Evolutionary conservation across 2,113 vertebrate genomes (phyloP), one percentile per base, ranked within the genome.

Genomic region (Lipotes vexillifer): DNA sequence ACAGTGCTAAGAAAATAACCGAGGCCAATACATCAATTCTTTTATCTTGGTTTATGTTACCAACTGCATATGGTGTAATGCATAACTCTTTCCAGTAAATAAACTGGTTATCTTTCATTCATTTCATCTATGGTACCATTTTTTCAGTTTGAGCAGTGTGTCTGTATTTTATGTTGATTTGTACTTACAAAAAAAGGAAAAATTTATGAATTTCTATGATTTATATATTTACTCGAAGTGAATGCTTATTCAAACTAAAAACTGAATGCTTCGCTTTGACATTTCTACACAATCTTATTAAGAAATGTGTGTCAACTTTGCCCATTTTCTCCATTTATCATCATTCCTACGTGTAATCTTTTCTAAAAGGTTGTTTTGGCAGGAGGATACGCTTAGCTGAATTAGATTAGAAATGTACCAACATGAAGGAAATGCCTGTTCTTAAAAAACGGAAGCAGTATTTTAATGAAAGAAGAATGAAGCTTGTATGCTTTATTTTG

Each of bases 91-190:
- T 88, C 98, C 98, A 99, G 98, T 98, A 98, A 99, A 99, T 99
- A 99, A 99, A 99, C 97, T 98, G 98, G 98, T 97, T 97, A 96
- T 98, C 98, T 97, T 98, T 99, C 98, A 98, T 99, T 99, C 98
- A 98, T 98, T 98, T 98, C 98, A 98, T 94, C 89, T 63, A 21
- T 97, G 96, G 77, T 97, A 97, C 95, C 72, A 98, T 77, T 98
- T 97, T 97, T 4, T 92, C 81, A 82, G 33, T 78, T 83, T 90
- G 65, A 96, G 65, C 31, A 44, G 41, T 44, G 74, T 95, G 75
- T 88, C 49, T 80, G 31, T 90, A 38, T 88, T 31, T 61, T 55
- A 61, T 63, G 94, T 96, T 89, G 23, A 69, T 91, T 68, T 96
- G 59, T 63, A 81, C 17, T 94, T 93, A 80, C 8, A 57, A 63